Conservation (phyloP, 2,888 invertebrate genomes). For the Smittia aterrima region DNA sequence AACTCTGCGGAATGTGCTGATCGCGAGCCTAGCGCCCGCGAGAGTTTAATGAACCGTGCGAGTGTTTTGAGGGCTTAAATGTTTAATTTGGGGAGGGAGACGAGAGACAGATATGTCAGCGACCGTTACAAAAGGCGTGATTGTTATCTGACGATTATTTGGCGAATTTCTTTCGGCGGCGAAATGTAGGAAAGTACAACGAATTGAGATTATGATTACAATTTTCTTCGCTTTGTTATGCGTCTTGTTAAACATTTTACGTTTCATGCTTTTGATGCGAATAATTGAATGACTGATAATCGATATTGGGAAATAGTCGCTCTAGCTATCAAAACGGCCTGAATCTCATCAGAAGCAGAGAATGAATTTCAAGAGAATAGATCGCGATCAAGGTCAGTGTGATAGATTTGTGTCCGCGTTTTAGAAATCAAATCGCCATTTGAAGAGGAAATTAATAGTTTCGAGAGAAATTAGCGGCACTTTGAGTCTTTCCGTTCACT, state of each 20-base stretch:
- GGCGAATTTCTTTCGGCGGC: not conserved
- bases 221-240: not conserved
- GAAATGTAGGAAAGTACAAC: not conserved
- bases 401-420: not conserved
- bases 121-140: not conserved
- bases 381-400: not conserved
- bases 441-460: no score
- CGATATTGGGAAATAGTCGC: not conserved
- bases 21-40: not conserved
- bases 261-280: not conserved
- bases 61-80: not conserved
- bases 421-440: no score
- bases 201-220: not conserved
- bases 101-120: not conserved
- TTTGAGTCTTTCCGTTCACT: no score
- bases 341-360: not conserved
- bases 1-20: not conserved
- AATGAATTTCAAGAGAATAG: not conserved
- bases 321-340: not conserved
- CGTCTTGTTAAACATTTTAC: not conserved
- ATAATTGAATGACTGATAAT: not conserved
- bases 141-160: constrained; percentile 8
- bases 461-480: no score
- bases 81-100: not conserved
- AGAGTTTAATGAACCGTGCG: not conserved